Evolutionary conservation across 2,113 vertebrate species (phyloP).

Genomic region (Toxostoma redivivum): DNA sequence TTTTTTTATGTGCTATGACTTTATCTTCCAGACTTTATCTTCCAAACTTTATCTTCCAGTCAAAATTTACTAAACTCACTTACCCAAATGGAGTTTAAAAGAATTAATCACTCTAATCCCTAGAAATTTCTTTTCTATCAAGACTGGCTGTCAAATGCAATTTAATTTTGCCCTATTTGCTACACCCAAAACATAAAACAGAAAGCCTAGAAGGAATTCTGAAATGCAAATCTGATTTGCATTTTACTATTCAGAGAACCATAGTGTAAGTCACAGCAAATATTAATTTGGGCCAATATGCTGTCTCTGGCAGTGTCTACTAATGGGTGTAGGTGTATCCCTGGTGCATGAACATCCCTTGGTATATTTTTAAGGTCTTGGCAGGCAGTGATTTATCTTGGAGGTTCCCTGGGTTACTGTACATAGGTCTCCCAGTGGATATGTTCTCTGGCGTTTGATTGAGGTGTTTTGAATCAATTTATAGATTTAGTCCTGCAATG

Average conservation of each 20-base stretch:
- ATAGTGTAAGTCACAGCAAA: not conserved
- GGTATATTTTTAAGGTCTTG: not conserved
- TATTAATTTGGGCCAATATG: not conserved
- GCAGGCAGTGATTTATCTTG: not conserved
- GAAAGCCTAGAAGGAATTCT: not conserved
- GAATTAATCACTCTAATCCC: not conserved
- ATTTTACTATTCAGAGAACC: not conserved
- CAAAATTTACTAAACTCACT: not conserved
- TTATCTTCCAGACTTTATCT: not conserved
- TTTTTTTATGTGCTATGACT: not conserved
- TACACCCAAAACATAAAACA: not conserved
- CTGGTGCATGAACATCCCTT: rapidly evolving
- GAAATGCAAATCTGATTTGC: not conserved
- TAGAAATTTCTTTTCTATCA: not conserved
- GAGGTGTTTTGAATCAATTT: not conserved
- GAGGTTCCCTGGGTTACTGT: not conserved
- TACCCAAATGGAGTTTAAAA: not conserved
- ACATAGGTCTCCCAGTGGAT: not conserved
- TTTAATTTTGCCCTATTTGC: not conserved
- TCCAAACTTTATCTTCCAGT: not conserved
- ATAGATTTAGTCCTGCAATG: not conserved
- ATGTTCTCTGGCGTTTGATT: not conserved
- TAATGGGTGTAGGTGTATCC: not conserved
- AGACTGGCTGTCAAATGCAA: not conserved
- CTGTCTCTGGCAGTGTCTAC: not conserved